Percentiles rank a stretch among this genome's conserved stretches.
Conservation (phyloP, 2,113 vertebrate species). For the Notiomystis cincta region DNA sequence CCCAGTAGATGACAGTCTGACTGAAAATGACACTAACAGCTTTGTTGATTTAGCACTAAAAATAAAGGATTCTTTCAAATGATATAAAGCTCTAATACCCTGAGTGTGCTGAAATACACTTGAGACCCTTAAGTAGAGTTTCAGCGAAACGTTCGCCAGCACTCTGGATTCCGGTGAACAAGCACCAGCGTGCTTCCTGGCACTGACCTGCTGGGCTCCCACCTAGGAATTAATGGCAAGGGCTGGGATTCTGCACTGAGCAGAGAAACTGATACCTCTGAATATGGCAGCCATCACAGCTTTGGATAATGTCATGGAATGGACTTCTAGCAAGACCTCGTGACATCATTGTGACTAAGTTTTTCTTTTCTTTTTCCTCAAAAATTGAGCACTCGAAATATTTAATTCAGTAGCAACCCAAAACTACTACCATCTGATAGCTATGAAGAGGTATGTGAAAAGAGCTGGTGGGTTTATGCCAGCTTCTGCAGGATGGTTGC, state of each 20-base stretch:
- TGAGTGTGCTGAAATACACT: slow-evolving; percentile 73
- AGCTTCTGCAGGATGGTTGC: slow-evolving; percentile 44
- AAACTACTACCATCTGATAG: slow-evolving; percentile 47
- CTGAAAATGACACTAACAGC: slow-evolving; percentile 83
- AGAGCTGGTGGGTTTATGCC: slow-evolving; percentile 23
- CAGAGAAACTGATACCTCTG: not conserved
- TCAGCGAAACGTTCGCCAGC: not conserved
- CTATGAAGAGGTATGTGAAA: slow-evolving; percentile 39
- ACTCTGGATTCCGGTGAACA: slow-evolving; percentile 48
- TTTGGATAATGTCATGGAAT: not conserved
- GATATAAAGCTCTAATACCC: slow-evolving; percentile 76
- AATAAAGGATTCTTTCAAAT: slow-evolving; percentile 81
- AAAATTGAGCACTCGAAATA: not conserved
- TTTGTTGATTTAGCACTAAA: slow-evolving; percentile 85
- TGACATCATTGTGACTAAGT: slow-evolving; percentile 16
- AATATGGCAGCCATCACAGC: not conserved
- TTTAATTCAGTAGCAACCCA: slow-evolving; percentile 17
- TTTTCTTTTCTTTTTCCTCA: not conserved
- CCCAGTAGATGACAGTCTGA: slow-evolving; percentile 81
- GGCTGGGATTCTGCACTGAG: not conserved
- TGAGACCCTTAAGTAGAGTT: slow-evolving; percentile 67
- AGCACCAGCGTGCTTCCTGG: slow-evolving; percentile 7
- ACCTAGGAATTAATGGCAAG: slow-evolving; percentile 8
- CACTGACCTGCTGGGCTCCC: slow-evolving; percentile 8
- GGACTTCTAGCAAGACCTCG: not conserved